These are phyloP conservation scores for Equus przewalskii DNA, from an alignment of 2,113 vertebrate genomes.

Conservation along the genomic window DNA sequence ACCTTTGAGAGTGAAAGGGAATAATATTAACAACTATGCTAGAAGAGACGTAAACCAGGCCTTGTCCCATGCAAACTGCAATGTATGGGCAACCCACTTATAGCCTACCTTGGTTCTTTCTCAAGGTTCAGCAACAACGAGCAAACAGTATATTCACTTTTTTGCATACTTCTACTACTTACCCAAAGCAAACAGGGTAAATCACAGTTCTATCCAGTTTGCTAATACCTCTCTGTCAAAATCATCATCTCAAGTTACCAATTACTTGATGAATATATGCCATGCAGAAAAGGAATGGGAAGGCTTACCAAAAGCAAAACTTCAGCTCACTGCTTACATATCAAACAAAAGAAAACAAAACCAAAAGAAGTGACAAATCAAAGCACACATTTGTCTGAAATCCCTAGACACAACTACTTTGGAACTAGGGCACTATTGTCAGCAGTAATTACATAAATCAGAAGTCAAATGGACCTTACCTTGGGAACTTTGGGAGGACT, in stretches of 20 bases:
- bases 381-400: conserved; percentile 27
- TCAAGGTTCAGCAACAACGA: conserved; percentile 50
- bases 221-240: conserved; percentile 48
- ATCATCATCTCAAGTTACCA: conserved; percentile 45
- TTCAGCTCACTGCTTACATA: conserved; percentile 40
- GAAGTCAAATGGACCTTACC: conserved; percentile 85
- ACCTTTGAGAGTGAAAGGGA: conserved; percentile 50
- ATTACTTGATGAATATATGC: conserved; percentile 54
- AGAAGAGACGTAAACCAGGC: conserved; percentile 52
- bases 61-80: conserved; percentile 28
- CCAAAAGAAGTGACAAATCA: conserved; percentile 56
- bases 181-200: conserved; percentile 54
- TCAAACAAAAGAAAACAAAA: conserved; percentile 61
- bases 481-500: conserved; percentile 91
- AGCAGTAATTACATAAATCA: neutral
- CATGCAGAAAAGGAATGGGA: conserved; percentile 48
- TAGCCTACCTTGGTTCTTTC: conserved; percentile 25
- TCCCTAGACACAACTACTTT: conserved; percentile 41
- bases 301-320: conserved; percentile 62
- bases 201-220: conserved; percentile 56
- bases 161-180: neutral
- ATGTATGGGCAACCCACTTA: neutral
- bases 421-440: neutral
- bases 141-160: conserved; percentile 57
- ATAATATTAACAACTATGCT: conserved; percentile 35